These are phyloP conservation scores for Spea multiplicata DNA, from an alignment of 2,113 vertebrate species.

Conservation along the genomic window DNA sequence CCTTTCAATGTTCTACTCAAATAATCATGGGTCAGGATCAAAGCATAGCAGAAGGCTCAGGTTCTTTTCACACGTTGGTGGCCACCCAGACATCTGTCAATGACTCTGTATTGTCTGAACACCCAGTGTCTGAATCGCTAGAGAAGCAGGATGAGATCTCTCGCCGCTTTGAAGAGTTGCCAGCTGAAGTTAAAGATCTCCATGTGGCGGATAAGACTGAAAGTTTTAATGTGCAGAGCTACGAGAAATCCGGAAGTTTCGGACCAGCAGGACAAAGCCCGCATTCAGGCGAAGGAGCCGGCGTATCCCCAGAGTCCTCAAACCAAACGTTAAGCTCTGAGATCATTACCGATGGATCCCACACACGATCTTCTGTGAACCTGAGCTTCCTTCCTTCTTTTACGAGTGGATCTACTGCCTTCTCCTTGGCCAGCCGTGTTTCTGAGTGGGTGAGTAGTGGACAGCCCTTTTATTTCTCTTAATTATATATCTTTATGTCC, in stretches of 20 bases:
- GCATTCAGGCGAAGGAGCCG: not conserved
- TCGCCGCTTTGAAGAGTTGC: conserved; percentile 46
- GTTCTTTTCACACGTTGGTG: conserved; percentile 56
- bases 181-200: not conserved
- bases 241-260: conserved; percentile 33
- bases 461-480: no score
- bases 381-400: conserved; percentile 3
- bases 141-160: conserved; percentile 25
- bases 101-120: conserved; percentile 45
- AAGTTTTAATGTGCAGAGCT: not conserved
- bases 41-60: conserved; percentile 45
- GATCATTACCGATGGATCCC: not conserved
- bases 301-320: not conserved
- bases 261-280: not conserved
- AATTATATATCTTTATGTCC: no score
- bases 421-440: conserved; percentile 40
- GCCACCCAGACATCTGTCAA: conserved; percentile 48
- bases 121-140: conserved; percentile 15
- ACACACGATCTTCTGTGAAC: not conserved
- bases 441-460: conserved; percentile 66
- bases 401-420: conserved; percentile 37
- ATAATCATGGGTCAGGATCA: conserved; percentile 44
- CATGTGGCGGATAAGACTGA: not conserved
- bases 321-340: conserved; percentile 5
- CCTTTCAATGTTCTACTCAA: conserved; percentile 52